Evolutionary conservation across 2,113 vertebrate genomes (phyloP), one percentile per base, ranked within the genome.

Genomic region (Leptobrachium leishanense): DNA sequence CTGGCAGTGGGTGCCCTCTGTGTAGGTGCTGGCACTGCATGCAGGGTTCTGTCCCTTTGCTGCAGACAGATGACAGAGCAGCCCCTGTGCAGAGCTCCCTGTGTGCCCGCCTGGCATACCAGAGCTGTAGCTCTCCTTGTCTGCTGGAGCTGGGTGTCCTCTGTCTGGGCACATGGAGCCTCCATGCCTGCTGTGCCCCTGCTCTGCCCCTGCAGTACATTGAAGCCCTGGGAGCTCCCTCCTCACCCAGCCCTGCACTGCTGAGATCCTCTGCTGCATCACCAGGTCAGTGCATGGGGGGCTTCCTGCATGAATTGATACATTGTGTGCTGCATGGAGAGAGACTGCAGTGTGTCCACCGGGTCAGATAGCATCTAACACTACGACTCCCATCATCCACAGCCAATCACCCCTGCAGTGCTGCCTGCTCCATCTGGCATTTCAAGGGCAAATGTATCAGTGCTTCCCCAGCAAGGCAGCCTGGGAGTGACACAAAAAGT

Each of bases 281-380:
- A 92, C 91, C 94, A 95, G 95, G 95, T 95, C 90, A 95, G 95
- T 95, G 86, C 77, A 64, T 83, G 90, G 91, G 89, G 83, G 85
- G 9, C n/a, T n/a, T 3, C 72, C n/a, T 5, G n/a, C n/a, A n/a
- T 70, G 43, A 63, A 12, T 15, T 65, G 20, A 2, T 72, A 40
- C 44, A 65, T 65, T 64, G 70, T 11, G 3, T 46, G 55, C 10
- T 12, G 4, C 11, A 59, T 12, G 3, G 10, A 3, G 13, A 13
- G 9, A 59, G 55, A 3, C 13, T 3, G 3, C 55, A 11, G 3
- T 59, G 10, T 11, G 3, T 12, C 55, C 10, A 59, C 55, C 55
- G 3, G 9, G 13, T 8, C 13, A 15, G 11, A 15, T 1, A 12
- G 55, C 55, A 59, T 59, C 13, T 8, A 11, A 11, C 50, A 54